Base-by-base conservation (phyloP, 2,888 invertebrate genomes). In the Nasonia oneida region DNA sequence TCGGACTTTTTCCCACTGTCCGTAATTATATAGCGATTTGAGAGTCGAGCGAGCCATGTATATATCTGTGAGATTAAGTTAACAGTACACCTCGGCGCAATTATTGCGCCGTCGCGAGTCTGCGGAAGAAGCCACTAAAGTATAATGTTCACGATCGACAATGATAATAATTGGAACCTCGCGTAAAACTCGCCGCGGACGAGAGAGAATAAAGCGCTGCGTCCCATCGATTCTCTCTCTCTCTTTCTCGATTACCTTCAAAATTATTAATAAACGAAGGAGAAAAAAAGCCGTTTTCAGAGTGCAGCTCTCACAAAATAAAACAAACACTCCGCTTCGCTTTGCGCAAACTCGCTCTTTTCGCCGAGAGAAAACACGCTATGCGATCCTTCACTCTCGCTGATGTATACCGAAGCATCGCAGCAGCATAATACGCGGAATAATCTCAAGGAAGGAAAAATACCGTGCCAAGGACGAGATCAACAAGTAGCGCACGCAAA, bases 31-130 rank as follows among this genome's bases (percentile, higher is more conserved):
- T 18, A 73, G 39, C 12, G 42, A 73, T 73, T 73, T 73, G 39
- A 39, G n/a, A 29, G 29, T 29, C 29, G 71, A 39, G 42, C 37
- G 4, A 39, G 47, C 42, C 42, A 42, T 42, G 29, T 29, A 29
- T 29, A 29, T 29, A 37, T 37, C n/a, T 73, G n/a, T n/a, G 71
- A 39, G 42, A 73, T 73, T 73, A 73, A 73, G 39, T 73, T 73
- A 73, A 73, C 71, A 73, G 71, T 73, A 73, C 15, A 53, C 42
- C 18, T 3, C 64, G 23, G 23, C 15, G 39, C 37, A 39, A 73
- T 73, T 73, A 73, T 73, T 42, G 18, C n/a, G n/a, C 12, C n/a
- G 18, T 4, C 42, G n/a, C 39, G 18, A 73, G 37, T 42, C 39
- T n/a, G 71, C 42, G 37, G n/a, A 73, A 42, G n/a, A 73, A 73